Evolutionary conservation across 2,797 vertebrate species (phyloP).

Genomic region (Myotis planiceps): DNA sequence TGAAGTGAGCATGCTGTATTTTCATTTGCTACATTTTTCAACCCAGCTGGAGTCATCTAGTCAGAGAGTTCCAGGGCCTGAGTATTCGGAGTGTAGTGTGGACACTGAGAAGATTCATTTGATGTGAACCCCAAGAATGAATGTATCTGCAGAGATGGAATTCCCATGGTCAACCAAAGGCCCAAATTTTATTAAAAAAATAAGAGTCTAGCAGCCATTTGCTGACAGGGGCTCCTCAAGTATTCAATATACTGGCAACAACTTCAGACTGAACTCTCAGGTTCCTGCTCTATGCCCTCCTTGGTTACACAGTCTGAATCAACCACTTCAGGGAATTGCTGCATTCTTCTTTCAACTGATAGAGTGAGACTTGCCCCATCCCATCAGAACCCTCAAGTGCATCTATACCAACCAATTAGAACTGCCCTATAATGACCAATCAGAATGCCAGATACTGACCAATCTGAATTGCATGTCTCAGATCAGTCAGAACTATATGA

Average conservation of each 20-base stretch:
- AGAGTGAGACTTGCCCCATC: not conserved
- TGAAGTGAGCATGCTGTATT: not conserved
- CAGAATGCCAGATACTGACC: not conserved
- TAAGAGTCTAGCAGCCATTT: not conserved
- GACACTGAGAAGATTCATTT: not conserved
- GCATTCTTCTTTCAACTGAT: not conserved
- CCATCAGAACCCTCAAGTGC: not conserved
- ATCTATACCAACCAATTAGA: not conserved
- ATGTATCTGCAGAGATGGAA: not conserved
- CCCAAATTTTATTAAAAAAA: not conserved
- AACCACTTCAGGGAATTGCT: not conserved
- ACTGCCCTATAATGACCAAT: not conserved
- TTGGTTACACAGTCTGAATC: not conserved
- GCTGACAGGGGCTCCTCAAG: not conserved
- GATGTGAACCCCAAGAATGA: not conserved
- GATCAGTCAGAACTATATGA: not conserved
- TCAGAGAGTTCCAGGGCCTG: not conserved
- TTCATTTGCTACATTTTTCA: constrained; percentile 3
- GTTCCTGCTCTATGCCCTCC: not conserved
- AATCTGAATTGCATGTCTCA: not conserved
- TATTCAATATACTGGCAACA: not conserved
- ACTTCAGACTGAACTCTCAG: not conserved
- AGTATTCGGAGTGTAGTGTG: not conserved
- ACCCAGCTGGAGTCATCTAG: not conserved
- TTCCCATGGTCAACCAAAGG: not conserved